phyloP scores from a whole-genome alignment of 2,113 vertebrate genomes.

The Sphyrna mokarran region DNA sequence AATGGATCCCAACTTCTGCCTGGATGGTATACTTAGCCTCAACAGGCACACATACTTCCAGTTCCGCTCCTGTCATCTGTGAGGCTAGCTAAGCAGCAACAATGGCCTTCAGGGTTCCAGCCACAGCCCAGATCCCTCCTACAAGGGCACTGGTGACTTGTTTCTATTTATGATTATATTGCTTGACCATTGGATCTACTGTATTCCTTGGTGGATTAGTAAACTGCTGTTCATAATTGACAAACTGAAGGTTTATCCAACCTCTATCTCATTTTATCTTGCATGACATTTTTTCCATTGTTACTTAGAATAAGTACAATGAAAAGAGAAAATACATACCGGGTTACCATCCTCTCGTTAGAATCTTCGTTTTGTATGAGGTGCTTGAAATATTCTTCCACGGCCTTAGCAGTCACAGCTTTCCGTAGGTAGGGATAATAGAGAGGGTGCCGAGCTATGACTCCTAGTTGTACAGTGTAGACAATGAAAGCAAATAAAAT shows the following conservation, averaged over 20 bases:
- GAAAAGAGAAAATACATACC: constrained; percentile 52
- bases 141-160: background rate
- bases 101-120: background rate
- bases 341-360: constrained; percentile 52
- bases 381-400: constrained; percentile 70
- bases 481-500: background rate
- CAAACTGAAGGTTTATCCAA: background rate
- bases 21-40: background rate
- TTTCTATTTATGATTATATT: background rate
- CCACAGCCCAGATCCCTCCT: background rate
- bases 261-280: background rate
- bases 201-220: background rate
- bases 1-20: background rate
- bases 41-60: background rate
- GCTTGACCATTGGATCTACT: background rate
- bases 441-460: constrained; percentile 68
- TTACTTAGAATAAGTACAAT: background rate
- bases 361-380: constrained; percentile 56
- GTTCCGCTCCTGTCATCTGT: background rate
- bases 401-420: constrained; percentile 62
- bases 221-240: background rate
- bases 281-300: background rate
- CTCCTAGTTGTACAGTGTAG: constrained; percentile 50
- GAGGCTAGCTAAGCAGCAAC: background rate
- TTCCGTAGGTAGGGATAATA: constrained; percentile 78